Evolutionary conservation across 2,888 invertebrate genomes (phyloP).

Genomic region (Icerya purchasi): DNA sequence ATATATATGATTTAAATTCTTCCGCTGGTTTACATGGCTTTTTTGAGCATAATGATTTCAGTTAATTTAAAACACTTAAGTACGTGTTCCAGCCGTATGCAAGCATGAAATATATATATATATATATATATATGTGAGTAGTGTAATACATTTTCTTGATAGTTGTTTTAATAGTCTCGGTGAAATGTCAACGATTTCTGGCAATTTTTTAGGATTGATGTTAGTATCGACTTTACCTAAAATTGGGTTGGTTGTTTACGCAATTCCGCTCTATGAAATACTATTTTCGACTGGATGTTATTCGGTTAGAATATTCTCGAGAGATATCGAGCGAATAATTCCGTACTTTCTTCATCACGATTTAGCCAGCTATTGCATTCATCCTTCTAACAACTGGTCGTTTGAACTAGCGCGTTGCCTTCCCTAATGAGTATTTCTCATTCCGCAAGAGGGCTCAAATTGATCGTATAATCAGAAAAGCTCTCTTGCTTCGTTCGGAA

Average conservation of each 20-base stretch:
- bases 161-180: not conserved
- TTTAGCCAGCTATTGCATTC: not conserved
- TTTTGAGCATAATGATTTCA: not conserved
- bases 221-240: not conserved
- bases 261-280: not conserved
- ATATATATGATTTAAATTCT: not conserved
- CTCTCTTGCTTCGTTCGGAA: not conserved
- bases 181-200: not conserved
- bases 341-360: not conserved
- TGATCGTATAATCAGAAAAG: not conserved
- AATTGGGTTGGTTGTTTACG: not conserved
- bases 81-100: not conserved
- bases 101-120: not conserved
- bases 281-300: not conserved
- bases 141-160: not conserved
- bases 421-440: not conserved
- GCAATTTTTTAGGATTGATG: not conserved
- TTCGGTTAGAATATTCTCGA: not conserved
- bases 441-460: not conserved
- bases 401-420: not conserved
- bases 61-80: not conserved
- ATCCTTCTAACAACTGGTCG: not conserved
- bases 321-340: not conserved
- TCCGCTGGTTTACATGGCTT: not conserved
- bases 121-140: no score